Conservation (phyloP, 2,113 vertebrate species). For the Sylvia atricapilla region DNA sequence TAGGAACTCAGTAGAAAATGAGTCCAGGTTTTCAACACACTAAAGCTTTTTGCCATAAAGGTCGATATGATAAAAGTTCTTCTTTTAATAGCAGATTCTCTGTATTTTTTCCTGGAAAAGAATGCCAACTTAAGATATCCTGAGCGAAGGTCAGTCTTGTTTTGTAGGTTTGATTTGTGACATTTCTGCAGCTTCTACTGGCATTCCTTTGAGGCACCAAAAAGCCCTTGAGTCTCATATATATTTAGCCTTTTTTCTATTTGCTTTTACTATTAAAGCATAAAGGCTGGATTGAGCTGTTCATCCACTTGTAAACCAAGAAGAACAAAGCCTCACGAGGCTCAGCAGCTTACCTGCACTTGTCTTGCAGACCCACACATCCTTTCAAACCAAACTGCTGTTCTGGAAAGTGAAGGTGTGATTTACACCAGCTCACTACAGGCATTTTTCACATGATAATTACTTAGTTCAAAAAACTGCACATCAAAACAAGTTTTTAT, state of each 20-base stretch:
- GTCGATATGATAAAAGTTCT: neutral
- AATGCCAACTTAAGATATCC: neutral
- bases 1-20: neutral
- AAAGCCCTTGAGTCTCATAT: neutral
- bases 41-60: neutral
- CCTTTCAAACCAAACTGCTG: neutral
- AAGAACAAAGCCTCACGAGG: neutral
- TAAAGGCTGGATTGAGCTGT: neutral
- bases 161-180: neutral
- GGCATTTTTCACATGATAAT: neutral
- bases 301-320: constrained; percentile 4
- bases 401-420: neutral
- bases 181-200: neutral
- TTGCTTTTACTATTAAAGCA: constrained; percentile 24
- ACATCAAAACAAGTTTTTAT: neutral
- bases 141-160: neutral
- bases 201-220: neutral
- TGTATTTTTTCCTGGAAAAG: neutral
- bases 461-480: neutral
- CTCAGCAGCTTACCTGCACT: neutral
- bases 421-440: neutral
- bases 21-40: neutral
- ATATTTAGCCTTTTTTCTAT: neutral
- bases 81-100: neutral
- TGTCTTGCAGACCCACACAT: neutral